phyloP scores from a whole-genome alignment of 2,113 vertebrate species.

The Garra rufa region DNA sequence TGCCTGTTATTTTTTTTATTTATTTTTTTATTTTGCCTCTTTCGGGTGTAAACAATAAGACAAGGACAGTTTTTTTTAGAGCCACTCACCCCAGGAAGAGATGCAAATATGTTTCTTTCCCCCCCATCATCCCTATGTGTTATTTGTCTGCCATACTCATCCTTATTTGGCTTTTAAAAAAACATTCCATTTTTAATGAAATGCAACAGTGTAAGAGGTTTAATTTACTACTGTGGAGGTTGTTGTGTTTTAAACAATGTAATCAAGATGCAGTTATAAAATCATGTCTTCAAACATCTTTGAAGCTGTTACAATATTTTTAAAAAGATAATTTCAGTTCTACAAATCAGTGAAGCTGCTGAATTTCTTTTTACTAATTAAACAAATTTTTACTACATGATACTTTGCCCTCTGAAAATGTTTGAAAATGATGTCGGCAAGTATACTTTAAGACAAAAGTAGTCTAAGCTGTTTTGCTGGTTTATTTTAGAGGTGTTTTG shows the following conservation, averaged over 20 bases:
- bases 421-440: not conserved
- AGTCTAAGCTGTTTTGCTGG: not conserved
- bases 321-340: not conserved
- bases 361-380: not conserved
- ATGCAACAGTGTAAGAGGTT: not conserved
- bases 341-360: not conserved
- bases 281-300: no score
- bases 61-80: constrained; percentile 21
- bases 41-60: constrained; percentile 31
- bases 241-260: not conserved
- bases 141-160: constrained; percentile 4
- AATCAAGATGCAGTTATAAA: not conserved
- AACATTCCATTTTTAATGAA: not conserved
- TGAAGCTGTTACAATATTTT: no score
- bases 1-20: constrained; percentile 1
- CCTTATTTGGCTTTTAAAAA: not conserved
- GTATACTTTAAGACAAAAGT: not conserved
- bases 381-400: not conserved
- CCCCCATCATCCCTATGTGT: not conserved
- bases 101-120: constrained; percentile 4
- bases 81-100: not conserved
- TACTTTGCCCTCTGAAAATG: not conserved
- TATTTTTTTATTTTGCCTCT: no score
- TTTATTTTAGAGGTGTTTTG: not conserved
- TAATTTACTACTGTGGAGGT: not conserved